These are phyloP conservation scores for Eleginops maclovinus DNA, from an alignment of 2,113 vertebrate species.

Conservation along the genomic window DNA sequence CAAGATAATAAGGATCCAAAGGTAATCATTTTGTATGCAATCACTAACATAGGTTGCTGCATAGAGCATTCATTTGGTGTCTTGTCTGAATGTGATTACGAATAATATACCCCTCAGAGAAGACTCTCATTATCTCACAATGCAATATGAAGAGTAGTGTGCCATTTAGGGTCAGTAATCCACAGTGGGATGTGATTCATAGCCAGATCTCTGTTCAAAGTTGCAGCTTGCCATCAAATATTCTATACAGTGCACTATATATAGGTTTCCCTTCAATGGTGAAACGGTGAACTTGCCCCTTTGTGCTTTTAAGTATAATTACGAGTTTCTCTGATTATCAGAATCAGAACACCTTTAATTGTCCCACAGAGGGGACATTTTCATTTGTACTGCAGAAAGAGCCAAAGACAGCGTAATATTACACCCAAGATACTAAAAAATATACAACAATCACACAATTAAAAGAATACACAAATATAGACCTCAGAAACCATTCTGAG, in stretches of 20 bases:
- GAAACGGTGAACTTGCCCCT: no score
- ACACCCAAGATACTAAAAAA: no score
- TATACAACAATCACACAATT: no score
- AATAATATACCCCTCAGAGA: no score
- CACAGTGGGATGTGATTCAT: not conserved
- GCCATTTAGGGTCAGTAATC: not conserved
- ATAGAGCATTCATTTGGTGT: not conserved
- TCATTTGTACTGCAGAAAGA: no score
- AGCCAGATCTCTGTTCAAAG: not conserved
- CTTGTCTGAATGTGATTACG: not conserved
- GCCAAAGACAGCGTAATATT: no score
- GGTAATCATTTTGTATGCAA: not conserved
- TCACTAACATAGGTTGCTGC: not conserved
- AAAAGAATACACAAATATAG: no score
- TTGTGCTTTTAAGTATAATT: not conserved
- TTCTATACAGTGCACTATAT: not conserved
- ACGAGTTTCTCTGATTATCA: constrained; percentile 3
- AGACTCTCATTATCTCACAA: not conserved
- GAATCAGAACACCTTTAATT: no score
- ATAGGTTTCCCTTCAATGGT: not conserved
- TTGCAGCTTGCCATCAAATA: not conserved
- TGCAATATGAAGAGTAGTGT: not conserved
- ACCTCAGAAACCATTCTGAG: no score
- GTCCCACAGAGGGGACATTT: no score
- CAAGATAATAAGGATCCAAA: not conserved